phyloP scores from a whole-genome alignment of 2,888 invertebrate species.

The Charanyca ferruginea region DNA sequence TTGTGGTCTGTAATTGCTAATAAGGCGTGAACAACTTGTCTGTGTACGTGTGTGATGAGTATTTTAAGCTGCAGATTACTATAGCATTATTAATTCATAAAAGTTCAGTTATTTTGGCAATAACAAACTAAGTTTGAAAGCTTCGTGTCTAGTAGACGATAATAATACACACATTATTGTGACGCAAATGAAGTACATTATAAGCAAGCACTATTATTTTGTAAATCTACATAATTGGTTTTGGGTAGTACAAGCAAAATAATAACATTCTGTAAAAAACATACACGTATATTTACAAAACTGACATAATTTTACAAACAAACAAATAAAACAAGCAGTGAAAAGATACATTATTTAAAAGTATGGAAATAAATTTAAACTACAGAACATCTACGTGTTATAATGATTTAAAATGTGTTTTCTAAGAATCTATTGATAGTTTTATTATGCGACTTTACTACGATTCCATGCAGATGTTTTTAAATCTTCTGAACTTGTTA shows the following conservation, averaged over 20 bases:
- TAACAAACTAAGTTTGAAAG: no score
- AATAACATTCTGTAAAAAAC: slow-evolving; percentile 43
- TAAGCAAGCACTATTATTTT: not conserved
- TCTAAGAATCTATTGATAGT: not conserved
- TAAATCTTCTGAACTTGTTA: not conserved
- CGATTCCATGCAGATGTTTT: not conserved
- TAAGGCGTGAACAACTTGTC: not conserved
- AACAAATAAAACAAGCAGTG: slow-evolving; percentile 62
- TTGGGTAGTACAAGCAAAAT: slow-evolving; percentile 27
- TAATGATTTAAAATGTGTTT: not conserved
- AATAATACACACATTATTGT: not conserved
- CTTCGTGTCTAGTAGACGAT: not conserved
- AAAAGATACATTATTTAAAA: slow-evolving; percentile 77
- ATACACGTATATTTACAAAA: slow-evolving; percentile 44
- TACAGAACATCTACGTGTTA: slow-evolving; percentile 30
- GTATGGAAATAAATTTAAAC: slow-evolving; percentile 25
- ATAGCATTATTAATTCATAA: not conserved
- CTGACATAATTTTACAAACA: slow-evolving; percentile 44
- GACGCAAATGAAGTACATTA: not conserved
- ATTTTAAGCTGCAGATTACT: not conserved
- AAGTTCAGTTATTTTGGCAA: not conserved
- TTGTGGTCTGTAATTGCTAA: not conserved
- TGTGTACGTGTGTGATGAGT: not conserved
- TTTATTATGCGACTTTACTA: not conserved
- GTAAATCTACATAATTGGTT: not conserved